A percentile compares a stretch with the other conserved stretches of the same genome.
Evolutionary conservation across 92 coral and sea anemone species (phyloP).

Genomic region (Phenganax marumi): DNA sequence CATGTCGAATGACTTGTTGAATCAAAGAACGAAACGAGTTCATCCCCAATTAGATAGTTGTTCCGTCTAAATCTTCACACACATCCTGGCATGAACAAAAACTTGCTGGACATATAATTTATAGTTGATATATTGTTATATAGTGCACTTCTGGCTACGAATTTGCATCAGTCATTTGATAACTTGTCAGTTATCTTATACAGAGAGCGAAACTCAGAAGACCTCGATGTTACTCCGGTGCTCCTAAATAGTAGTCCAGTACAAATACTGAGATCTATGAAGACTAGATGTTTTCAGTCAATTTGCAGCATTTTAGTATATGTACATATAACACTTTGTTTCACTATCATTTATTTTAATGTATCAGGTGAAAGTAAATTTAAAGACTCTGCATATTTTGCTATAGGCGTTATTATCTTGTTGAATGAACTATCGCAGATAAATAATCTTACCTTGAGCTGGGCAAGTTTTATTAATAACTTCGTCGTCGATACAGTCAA

Average conservation of each 20-base stretch:
- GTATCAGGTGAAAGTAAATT: not conserved
- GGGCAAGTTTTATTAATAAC: not conserved
- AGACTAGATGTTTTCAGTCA: not conserved
- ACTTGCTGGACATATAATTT: not conserved
- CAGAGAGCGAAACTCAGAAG: not conserved
- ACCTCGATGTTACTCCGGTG: not conserved
- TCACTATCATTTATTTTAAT: not conserved
- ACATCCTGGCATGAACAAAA: not conserved
- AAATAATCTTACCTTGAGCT: conserved; percentile 22
- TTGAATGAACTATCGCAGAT: not conserved
- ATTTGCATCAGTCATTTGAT: conserved; percentile 7
- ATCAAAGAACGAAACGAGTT: not conserved
- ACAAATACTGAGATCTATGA: not conserved
- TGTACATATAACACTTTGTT: not conserved
- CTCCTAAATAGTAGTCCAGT: conserved; percentile 5
- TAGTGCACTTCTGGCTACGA: not conserved
- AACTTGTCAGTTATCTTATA: not conserved
- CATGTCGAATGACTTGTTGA: not conserved
- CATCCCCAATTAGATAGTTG: not conserved
- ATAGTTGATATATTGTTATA: not conserved
- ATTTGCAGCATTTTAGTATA: not conserved
- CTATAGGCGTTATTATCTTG: not conserved
- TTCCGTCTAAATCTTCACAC: not conserved
- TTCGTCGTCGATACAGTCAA: conserved; percentile 5
- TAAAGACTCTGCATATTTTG: not conserved